phyloP scores from a whole-genome alignment of 2,888 invertebrate genomes.

The Diaprepes abbreviatus region DNA sequence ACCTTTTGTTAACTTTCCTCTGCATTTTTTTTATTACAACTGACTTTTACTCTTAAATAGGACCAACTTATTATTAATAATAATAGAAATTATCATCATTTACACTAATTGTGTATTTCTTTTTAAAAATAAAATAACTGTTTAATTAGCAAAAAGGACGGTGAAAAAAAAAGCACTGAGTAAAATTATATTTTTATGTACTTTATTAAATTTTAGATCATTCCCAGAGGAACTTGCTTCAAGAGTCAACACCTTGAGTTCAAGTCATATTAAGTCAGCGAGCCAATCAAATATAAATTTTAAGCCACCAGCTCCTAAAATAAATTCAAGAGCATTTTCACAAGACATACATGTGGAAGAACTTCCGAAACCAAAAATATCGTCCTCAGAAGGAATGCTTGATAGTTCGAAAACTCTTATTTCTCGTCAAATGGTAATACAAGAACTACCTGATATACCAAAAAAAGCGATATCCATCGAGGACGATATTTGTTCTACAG shows the following conservation, averaged over 20 bases:
- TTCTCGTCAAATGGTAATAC: constrained; percentile 22
- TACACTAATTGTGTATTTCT: no score
- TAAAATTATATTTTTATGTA: background rate
- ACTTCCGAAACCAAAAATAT: constrained; percentile 65
- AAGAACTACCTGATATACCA: constrained; percentile 26
- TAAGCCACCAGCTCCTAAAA: constrained; percentile 51
- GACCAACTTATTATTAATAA: no score
- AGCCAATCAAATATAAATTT: constrained; percentile 63
- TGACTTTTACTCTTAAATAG: no score
- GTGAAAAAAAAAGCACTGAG: no score
- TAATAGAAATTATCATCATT: no score
- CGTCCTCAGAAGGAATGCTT: constrained; percentile 36
- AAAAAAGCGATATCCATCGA: constrained; percentile 68
- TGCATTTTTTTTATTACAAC: no score
- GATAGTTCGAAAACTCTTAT: constrained; percentile 12
- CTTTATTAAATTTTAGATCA: constrained; percentile 42
- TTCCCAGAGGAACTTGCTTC: constrained; percentile 35
- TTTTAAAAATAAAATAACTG: no score
- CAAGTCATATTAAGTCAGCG: constrained; percentile 58
- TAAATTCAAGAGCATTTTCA: constrained; percentile 69
- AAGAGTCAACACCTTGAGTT: constrained; percentile 32
- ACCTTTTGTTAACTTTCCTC: no score
- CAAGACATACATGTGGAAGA: constrained; percentile 68
- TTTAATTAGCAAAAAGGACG: no score
- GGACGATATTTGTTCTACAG: constrained; percentile 78